Evolutionary conservation across 2,113 vertebrate genomes (phyloP).

Genomic region (Peromyscus maniculatus): DNA sequence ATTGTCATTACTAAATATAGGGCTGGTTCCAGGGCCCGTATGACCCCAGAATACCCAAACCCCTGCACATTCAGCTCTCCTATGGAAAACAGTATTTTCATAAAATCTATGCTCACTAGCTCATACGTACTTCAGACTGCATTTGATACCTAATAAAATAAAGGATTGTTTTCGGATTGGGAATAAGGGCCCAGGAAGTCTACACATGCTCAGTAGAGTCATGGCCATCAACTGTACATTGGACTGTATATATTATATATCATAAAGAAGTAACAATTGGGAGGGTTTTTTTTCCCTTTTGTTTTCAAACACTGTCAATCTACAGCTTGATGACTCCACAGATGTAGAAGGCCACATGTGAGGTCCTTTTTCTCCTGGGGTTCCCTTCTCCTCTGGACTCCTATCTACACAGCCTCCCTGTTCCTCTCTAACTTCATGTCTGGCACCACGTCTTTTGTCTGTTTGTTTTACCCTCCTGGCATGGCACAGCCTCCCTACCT

Average conservation of each 20-base stretch:
- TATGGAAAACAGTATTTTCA: neutral
- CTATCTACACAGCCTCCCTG: too few relatives aligned
- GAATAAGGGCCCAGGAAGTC: neutral
- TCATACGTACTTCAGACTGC: neutral
- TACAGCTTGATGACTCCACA: neutral
- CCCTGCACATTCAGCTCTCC: neutral
- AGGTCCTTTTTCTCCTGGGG: neutral
- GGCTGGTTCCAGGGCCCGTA: neutral
- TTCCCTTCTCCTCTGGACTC: neutral
- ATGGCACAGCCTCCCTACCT: neutral
- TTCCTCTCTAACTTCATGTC: neutral
- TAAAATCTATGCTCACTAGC: neutral
- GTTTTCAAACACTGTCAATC: neutral
- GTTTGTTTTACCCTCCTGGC: neutral
- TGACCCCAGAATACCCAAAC: neutral
- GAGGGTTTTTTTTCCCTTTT: neutral
- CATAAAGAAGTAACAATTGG: neutral
- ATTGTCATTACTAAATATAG: neutral
- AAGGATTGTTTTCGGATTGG: too few relatives aligned
- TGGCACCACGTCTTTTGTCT: accelerated
- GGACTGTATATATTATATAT: neutral
- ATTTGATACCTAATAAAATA: too few relatives aligned
- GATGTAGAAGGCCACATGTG: neutral
- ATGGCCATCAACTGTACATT: neutral
- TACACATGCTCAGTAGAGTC: neutral